Base-by-base conservation (phyloP, 2,113 vertebrate genomes). In the Eulemur macaco region DNA sequence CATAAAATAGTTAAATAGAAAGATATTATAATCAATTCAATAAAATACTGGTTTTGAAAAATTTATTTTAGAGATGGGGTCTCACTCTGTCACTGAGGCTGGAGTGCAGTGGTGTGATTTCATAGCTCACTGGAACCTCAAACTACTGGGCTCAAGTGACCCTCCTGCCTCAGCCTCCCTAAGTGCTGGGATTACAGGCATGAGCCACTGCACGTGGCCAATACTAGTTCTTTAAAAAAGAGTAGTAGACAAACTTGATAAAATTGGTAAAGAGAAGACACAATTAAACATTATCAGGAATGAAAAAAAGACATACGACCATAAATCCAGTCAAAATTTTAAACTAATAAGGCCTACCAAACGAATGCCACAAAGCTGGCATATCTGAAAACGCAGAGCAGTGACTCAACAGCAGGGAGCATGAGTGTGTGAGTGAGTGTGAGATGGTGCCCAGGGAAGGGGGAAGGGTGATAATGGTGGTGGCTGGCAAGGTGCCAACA, bases 1-100 rank as follows among this genome's bases (percentile, higher is more conserved):
- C 27, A 81, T 10, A 88, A 94, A 91, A n/a, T 20, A 60, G 69
- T 47, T 80, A 83, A 73, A 90, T 1, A 83, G 34, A 18, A 86
- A 84, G 58, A 66, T 60, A 63, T 37, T 52, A 91, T 17, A 69
- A 83, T 58, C 39, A 18, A 80, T 25, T 77, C 56, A 92, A 47
- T 87, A 69, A 90, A 76, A 86, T 34, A 42, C n/a, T 31, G 3
- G 42, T 20, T 83, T 29, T 63, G 10, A 25, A 60, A 58, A 60
- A 60, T 60, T 60, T 60, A 60, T 60, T 60, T 60, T 60, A 60
- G 58, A 25, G 20, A 25, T 60, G 23, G 8, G 3, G 58, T 60
- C 58, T 52, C 15, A 17, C 52, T 63, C 60, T 63, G 60, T 63
- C 27, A 12, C 60, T 29, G 1, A 29, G 60, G 25, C 11, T 63